Conservation (phyloP, 1,140 invertebrate genomes). For the Ctenoplectra terminalis region DNA sequence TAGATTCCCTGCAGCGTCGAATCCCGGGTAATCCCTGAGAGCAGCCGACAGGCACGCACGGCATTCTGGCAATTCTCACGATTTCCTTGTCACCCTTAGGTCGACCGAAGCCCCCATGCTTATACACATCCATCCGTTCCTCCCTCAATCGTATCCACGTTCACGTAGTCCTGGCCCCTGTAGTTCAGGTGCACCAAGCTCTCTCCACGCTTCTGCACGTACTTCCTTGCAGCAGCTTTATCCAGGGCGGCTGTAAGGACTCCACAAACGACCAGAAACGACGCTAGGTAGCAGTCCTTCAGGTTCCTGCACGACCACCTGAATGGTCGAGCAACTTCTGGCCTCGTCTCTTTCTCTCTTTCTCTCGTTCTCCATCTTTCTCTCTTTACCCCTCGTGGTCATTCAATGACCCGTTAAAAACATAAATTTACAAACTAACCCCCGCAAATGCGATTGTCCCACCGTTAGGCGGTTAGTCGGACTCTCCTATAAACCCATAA, state of each 20-base stretch:
- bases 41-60: conserved; percentile 68
- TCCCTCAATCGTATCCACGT: conserved; percentile 25
- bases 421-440: conserved; percentile 73
- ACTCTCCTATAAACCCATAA: conserved; percentile 58
- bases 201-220: not conserved
- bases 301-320: too few relatives aligned
- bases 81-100: conserved; percentile 63
- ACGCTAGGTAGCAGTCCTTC: too few relatives aligned
- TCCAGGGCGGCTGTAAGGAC: conserved; percentile 4
- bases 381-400: too few relatives aligned
- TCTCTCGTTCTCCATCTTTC: too few relatives aligned
- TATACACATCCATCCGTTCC: conserved; percentile 36
- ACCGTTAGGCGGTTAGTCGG: conserved; percentile 3
- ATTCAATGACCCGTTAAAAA: conserved; percentile 66
- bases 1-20: conserved; percentile 60
- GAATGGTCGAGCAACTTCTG: not conserved
- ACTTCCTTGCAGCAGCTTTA: too few relatives aligned
- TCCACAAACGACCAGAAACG: conserved; percentile 28
- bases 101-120: conserved; percentile 29
- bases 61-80: conserved; percentile 75
- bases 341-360: not conserved
- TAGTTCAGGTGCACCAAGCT: conserved; percentile 49
- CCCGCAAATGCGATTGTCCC: conserved; percentile 62
- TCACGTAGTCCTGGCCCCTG: conserved; percentile 15
- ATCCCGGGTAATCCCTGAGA: conserved; percentile 69